Evolutionary conservation across 2,797 vertebrate genomes (phyloP), one percentile per base, ranked within the genome.

Genomic region (Alcedo quadribrachys): DNA sequence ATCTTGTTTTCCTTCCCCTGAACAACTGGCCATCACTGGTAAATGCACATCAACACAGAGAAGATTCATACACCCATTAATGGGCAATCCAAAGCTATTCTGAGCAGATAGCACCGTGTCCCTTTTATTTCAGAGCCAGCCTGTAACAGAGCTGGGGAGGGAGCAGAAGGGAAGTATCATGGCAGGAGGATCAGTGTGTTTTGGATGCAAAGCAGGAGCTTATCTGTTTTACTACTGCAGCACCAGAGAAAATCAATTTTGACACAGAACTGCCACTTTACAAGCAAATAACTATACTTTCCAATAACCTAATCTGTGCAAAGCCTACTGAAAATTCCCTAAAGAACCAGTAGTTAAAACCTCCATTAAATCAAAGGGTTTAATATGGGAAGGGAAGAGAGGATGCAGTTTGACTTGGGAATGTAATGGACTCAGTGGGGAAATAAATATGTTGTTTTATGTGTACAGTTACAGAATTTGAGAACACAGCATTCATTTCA

Each of bases 201-300:
- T 78, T 98, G 97, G 97, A 98, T 97, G 96, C 97, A 98, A 98
- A 97, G 87, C 97, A 98, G 97, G 96, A 97, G 98, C 98, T 98
- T 98, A 98, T 98, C 98, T 98, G 97, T 98, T 98, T 98, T 98
- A 98, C 97, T 97, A 97, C 97, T 98, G 96, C 98, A 97, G 98
- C 97, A 98, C 97, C 97, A 97, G 98, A 98, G 98, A 98, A 98
- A 99, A 99, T 98, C 98, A 98, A 98, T 98, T 98, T 98, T 98
- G 98, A 98, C 98, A 98, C 96, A 94, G 97, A 98, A 98, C 98
- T 98, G 98, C 98, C 97, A 98, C 98, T 98, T 98, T 98, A 98
- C 98, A 98, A 98, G 97, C 96, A 98, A 98, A 98, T 98, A 98
- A 98, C 98, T 98, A 98, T 97, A 98, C 98, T 98, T 98, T 98